Percentiles rank a stretch among this genome's conserved stretches.
These are phyloP conservation scores for Myopa tessellatipennis DNA, from an alignment of 2,888 invertebrate genomes.

Conservation along the genomic window DNA sequence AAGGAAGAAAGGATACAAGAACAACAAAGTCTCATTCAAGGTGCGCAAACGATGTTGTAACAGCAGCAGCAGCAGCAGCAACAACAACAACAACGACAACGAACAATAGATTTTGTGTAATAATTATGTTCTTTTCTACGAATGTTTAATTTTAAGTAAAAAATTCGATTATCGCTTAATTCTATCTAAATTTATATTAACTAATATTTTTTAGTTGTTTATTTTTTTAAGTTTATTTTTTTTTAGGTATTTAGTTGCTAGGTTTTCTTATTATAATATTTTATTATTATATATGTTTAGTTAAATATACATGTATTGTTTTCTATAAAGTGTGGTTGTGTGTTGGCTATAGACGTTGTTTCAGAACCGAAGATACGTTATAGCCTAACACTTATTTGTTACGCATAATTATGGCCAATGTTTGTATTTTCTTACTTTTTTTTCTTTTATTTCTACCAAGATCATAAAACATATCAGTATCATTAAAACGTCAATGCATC, in stretches of 20 bases:
- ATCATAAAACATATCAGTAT: slow-evolving; percentile 27
- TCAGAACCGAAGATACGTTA: background rate
- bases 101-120: background rate
- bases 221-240: background rate
- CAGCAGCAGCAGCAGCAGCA: background rate
- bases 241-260: background rate
- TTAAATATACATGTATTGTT: background rate
- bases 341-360: too few species aligned
- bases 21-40: slow-evolving; percentile 1
- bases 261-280: background rate
- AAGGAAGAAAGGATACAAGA: background rate
- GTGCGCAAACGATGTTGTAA: background rate
- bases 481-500: background rate
- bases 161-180: background rate
- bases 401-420: background rate
- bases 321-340: too few species aligned
- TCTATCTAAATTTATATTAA: background rate
- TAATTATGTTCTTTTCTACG: too few species aligned
- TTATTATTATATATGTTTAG: background rate
- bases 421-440: background rate
- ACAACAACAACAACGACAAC: background rate
- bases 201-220: background rate
- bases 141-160: background rate
- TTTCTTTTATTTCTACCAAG: slow-evolving; percentile 13
- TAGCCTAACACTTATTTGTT: background rate